Percentiles rank a stretch among this genome's conserved stretches.
Evolutionary conservation across 2,888 invertebrate species (phyloP).

Genomic region (Agelastica alni): DNA sequence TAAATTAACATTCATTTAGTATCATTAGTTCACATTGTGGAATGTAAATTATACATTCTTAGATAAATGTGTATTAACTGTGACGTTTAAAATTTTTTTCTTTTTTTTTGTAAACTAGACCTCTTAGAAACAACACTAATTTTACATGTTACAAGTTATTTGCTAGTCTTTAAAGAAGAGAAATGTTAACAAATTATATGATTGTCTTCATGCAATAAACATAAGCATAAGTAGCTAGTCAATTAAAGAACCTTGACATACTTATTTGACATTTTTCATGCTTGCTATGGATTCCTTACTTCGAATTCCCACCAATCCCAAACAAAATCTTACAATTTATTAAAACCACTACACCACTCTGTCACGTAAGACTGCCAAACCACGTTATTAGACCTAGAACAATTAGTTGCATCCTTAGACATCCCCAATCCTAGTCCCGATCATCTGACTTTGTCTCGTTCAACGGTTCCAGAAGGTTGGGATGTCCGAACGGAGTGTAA

Average conservation of each 20-base stretch:
- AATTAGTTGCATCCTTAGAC: conserved; percentile 56
- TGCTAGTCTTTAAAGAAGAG: no score
- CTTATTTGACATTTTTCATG: conserved; percentile 44
- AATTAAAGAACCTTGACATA: conserved; percentile 35
- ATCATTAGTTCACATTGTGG: no score
- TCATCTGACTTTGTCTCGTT: conserved; percentile 37
- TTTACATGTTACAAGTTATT: no score
- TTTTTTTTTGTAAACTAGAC: no score
- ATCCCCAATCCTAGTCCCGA: conserved; percentile 38
- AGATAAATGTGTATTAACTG: no score
- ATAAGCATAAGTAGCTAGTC: no score
- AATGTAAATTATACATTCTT: no score
- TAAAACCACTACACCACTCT: conserved; percentile 19
- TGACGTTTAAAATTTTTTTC: no score
- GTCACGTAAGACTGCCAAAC: conserved; percentile 54
- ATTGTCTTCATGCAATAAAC: no score
- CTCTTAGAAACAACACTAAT: no score
- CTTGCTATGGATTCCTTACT: conserved; percentile 48
- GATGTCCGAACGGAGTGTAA: conserved; percentile 54
- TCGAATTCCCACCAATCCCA: conserved; percentile 42
- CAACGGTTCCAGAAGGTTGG: conserved; percentile 50
- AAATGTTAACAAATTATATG: no score
- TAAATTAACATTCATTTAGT: no score
- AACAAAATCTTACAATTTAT: conserved; percentile 42
- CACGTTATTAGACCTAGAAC: conserved; percentile 62